A percentile compares a stretch with the other conserved stretches of the same genome.
phyloP scores from a whole-genome alignment of 2,797 vertebrate species.

The Discoglossus pictus region DNA sequence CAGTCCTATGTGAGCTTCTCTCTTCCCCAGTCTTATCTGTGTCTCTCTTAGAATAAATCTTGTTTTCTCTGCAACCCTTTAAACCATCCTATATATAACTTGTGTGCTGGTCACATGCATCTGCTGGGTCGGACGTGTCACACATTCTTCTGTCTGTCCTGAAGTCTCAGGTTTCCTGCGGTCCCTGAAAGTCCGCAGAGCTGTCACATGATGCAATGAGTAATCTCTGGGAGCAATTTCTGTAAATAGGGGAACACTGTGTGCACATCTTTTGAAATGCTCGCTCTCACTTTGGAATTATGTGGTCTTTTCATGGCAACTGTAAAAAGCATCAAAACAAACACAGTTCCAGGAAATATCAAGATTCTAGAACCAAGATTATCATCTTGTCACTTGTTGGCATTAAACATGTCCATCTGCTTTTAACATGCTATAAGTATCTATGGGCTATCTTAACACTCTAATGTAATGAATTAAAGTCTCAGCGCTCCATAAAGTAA shows the following conservation, averaged over 20 bases:
- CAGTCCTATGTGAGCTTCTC: not conserved
- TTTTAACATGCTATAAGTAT: too few species aligned
- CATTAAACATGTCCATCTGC: not conserved
- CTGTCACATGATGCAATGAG: slow-evolving; percentile 65
- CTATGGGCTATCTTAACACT: too few species aligned
- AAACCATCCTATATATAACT: slow-evolving; percentile 68
- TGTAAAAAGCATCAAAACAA: slow-evolving; percentile 15
- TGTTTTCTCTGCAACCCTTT: slow-evolving; percentile 51
- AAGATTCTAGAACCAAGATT: too few species aligned
- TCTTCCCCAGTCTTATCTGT: not conserved
- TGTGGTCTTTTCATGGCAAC: slow-evolving; percentile 23
- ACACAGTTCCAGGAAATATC: slow-evolving; percentile 8
- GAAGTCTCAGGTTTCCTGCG: slow-evolving; percentile 63
- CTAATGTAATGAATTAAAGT: too few species aligned
- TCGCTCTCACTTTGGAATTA: slow-evolving; percentile 1
- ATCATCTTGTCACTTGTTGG: slow-evolving; percentile 3
- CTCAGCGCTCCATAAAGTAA: too few species aligned
- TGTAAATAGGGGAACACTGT: slow-evolving; percentile 73
- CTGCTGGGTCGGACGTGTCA: slow-evolving; percentile 56
- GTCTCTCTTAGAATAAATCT: slow-evolving; percentile 35
- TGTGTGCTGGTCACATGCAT: slow-evolving; percentile 61
- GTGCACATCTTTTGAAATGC: slow-evolving; percentile 51
- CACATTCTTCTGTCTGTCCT: slow-evolving; percentile 52
- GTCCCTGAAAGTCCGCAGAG: slow-evolving; percentile 52
- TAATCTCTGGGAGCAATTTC: slow-evolving; percentile 25